phyloP scores from a whole-genome alignment of 53 echinoderm and acorn worm species.

The Luidia sarsii region DNA sequence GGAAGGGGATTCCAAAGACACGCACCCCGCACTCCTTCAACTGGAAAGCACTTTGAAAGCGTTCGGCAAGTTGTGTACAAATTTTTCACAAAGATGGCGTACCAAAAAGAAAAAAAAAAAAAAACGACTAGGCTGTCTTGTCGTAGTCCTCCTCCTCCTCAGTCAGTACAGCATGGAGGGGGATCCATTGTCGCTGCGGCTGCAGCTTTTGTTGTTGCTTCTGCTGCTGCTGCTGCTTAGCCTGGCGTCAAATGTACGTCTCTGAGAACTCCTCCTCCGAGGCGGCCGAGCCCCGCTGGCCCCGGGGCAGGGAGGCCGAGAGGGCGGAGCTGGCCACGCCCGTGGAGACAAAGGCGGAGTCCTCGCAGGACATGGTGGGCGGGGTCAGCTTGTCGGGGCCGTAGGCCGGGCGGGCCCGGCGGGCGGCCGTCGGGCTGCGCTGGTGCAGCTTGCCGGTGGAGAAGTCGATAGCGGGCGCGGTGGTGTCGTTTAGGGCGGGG shows the following conservation, averaged over 20 bases:
- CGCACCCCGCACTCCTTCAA: not conserved
- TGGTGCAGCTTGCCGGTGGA: conserved; percentile 34
- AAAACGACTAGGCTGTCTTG: conserved; percentile 25
- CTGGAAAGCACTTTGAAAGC: conserved; percentile 48
- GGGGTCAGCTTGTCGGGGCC: conserved; percentile 79
- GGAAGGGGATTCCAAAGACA: not conserved
- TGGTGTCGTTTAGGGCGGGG: too few relatives aligned
- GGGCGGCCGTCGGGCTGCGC: conserved; percentile 20
- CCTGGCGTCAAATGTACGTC: conserved; percentile 89
- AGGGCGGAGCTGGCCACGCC: conserved; percentile 66
- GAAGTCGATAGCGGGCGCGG: too few relatives aligned
- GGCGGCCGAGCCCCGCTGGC: conserved; percentile 71
- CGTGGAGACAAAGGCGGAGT: conserved; percentile 91
- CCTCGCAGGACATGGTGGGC: conserved; percentile 88
- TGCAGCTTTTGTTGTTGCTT: too few relatives aligned
- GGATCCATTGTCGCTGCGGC: conserved; percentile 37
- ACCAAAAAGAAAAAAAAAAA: too few relatives aligned
- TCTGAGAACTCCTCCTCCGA: conserved; percentile 97
- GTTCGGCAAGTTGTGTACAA: not conserved
- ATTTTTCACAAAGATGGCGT: too few relatives aligned
- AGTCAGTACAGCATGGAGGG: conserved; percentile 33
- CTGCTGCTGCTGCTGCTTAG: not conserved
- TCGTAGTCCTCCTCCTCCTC: conserved; percentile 30
- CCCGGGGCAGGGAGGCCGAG: conserved; percentile 51
- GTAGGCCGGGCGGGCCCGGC: conserved; percentile 49